These are phyloP conservation scores for Gerris buenoi DNA, from an alignment of 1,140 invertebrate species.

Conservation along the genomic window DNA sequence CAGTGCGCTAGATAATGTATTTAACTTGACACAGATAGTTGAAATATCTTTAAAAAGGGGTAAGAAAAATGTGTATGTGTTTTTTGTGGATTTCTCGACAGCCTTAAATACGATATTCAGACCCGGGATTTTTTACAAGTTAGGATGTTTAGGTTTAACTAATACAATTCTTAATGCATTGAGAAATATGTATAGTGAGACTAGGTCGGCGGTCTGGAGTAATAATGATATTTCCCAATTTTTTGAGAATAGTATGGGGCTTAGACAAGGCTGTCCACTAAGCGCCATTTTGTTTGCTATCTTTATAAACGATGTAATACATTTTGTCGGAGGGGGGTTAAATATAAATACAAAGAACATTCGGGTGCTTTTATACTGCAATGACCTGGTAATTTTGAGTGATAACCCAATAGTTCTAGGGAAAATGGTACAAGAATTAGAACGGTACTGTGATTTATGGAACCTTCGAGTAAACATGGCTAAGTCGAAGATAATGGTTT, in stretches of 20 bases:
- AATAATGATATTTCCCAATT: background rate
- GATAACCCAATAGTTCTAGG: background rate
- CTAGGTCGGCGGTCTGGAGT: background rate
- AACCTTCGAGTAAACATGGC: background rate
- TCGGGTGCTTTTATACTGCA: background rate
- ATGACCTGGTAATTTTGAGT: constrained; percentile 1
- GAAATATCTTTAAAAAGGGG: background rate
- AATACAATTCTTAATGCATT: background rate
- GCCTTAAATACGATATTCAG: constrained; percentile 1
- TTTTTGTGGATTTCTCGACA: constrained; percentile 8
- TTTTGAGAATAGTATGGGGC: background rate
- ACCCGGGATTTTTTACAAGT: background rate
- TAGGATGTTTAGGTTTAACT: background rate
- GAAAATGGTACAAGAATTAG: constrained; percentile 5
- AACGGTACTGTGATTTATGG: constrained; percentile 9
- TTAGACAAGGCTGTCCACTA: background rate
- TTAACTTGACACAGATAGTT: too few relatives aligned
- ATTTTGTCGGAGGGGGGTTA: background rate
- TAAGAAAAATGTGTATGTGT: constrained; percentile 5
- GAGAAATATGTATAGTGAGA: constrained; percentile 1
- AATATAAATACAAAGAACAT: background rate
- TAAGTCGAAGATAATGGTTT: too few relatives aligned
- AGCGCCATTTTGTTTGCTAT: background rate
- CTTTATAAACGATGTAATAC: background rate
- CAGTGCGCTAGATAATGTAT: too few relatives aligned